Evolutionary conservation across 1,140 invertebrate species (phyloP).

Genomic region (Sycobia sp.): DNA sequence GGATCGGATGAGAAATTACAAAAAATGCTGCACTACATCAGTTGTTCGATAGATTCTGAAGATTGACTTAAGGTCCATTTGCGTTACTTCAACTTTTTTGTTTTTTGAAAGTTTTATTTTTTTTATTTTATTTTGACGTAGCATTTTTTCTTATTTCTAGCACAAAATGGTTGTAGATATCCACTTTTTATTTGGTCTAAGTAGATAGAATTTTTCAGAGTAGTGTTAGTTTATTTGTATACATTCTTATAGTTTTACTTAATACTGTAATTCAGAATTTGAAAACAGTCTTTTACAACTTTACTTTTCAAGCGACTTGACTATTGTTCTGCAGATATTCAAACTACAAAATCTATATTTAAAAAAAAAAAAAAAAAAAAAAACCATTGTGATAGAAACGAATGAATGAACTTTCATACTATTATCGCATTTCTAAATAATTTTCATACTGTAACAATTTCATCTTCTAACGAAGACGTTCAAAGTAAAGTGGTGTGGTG

Average conservation of each 20-base stretch:
- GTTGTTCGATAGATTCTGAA: not conserved
- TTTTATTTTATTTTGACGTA: constrained; percentile 8
- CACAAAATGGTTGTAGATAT: not conserved
- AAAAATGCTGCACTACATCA: constrained; percentile 30
- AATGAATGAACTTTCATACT: too few relatives aligned
- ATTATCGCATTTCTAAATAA: too few relatives aligned
- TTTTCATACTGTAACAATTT: too few relatives aligned
- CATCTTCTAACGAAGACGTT: too few relatives aligned
- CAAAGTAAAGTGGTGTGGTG: too few relatives aligned
- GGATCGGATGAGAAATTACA: constrained; percentile 22
- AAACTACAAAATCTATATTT: too few relatives aligned
- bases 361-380: too few relatives aligned
- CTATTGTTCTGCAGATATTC: too few relatives aligned
- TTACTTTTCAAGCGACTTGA: constrained; percentile 11
- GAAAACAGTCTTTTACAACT: constrained; percentile 20
- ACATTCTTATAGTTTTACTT: constrained; percentile 23
- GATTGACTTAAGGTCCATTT: not conserved
- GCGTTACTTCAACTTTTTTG: not conserved
- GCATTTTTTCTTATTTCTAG: constrained; percentile 30
- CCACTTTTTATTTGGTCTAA: constrained; percentile 5
- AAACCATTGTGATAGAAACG: too few relatives aligned
- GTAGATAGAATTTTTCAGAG: constrained; percentile 10
- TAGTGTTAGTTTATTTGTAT: constrained; percentile 20
- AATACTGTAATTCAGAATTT: not conserved
- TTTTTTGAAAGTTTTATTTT: not conserved